Percentiles rank a stretch among this genome's conserved stretches.
phyloP scores from a whole-genome alignment of 1,140 invertebrate species.

The Drosophila serrata region DNA sequence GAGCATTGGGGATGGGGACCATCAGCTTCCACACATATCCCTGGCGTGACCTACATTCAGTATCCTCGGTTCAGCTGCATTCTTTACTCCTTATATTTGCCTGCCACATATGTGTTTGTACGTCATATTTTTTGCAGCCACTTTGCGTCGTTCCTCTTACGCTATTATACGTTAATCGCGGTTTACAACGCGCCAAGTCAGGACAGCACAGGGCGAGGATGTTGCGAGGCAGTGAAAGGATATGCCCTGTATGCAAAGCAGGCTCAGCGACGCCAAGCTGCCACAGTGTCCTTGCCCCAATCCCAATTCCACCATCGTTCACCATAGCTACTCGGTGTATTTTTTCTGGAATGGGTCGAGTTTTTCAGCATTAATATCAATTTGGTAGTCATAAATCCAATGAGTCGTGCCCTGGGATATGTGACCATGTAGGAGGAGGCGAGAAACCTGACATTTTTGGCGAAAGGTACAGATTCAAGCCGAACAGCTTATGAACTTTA shows the following conservation, averaged over 20 bases:
- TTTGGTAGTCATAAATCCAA: conserved; percentile 81
- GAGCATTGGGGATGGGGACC: background rate
- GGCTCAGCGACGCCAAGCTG: conserved; percentile 38
- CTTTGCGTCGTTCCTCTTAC: conserved; percentile 54
- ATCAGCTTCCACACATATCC: conserved; percentile 33
- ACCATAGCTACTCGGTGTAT: conserved; percentile 6
- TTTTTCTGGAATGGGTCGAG: conserved; percentile 45
- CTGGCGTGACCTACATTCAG: conserved; percentile 68
- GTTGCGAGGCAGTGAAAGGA: conserved; percentile 13
- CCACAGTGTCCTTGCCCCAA: conserved; percentile 21
- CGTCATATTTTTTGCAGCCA: conserved; percentile 34
- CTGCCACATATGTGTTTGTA: conserved; percentile 33
- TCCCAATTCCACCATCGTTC: background rate
- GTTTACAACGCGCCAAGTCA: conserved; percentile 60
- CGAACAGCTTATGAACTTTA: background rate
- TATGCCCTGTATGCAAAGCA: conserved; percentile 54
- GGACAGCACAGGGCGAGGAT: conserved; percentile 20
- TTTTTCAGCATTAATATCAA: conserved; percentile 80
- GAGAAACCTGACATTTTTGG: conserved; percentile 34
- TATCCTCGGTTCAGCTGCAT: conserved; percentile 13
- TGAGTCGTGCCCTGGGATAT: conserved; percentile 54
- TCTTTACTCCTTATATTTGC: conserved; percentile 33
- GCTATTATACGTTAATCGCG: conserved; percentile 76
- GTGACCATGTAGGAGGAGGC: conserved; percentile 5
- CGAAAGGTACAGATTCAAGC: background rate